These are phyloP conservation scores for Morus bassanus DNA, from an alignment of 2,797 vertebrate genomes.

Conservation along the genomic window DNA sequence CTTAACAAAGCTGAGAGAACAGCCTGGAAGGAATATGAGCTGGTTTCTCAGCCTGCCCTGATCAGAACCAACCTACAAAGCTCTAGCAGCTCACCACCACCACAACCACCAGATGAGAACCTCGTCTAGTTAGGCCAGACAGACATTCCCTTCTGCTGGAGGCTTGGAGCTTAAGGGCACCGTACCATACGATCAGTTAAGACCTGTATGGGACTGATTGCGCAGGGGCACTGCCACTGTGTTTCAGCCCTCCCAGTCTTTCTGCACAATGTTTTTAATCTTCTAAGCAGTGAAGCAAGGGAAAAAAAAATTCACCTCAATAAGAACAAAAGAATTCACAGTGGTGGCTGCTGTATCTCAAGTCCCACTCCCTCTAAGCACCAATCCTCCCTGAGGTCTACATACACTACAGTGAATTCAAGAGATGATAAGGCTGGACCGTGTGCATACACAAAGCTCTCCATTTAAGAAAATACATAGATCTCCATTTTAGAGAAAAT, in stretches of 20 bases:
- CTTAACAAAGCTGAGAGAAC: not conserved
- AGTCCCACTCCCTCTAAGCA: not conserved
- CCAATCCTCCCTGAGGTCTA: not conserved
- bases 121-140: not conserved
- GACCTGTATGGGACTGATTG: not conserved
- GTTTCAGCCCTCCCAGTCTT: not conserved
- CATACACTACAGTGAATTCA: not conserved
- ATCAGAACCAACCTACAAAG: not conserved
- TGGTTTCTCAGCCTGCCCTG: not conserved
- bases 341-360: not conserved
- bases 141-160: not conserved
- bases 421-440: not conserved
- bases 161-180: not conserved
- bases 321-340: not conserved
- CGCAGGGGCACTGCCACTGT: not conserved
- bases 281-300: not conserved
- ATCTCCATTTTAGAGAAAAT: not conserved
- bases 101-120: not conserved
- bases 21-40: not conserved
- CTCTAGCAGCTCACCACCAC: not conserved
- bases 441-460: not conserved
- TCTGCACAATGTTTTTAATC: not conserved
- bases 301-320: not conserved
- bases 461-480: not conserved
- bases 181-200: not conserved